Base-by-base conservation (phyloP, 2,797 vertebrate species). In the Sebastes nivosus region DNA sequence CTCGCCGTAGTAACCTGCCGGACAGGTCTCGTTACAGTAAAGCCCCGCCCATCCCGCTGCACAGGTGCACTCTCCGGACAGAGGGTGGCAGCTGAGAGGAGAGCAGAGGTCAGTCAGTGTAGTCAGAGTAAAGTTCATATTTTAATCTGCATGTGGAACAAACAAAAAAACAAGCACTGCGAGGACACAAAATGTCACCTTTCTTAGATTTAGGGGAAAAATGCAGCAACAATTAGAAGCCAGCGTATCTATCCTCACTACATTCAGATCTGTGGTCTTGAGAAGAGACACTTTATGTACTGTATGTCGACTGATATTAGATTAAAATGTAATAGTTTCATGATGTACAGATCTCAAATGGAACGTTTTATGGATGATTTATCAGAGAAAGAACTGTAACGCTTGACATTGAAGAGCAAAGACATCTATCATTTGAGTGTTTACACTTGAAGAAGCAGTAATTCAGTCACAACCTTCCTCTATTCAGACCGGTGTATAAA, bases 31-130 rank as follows among this genome's bases (percentile, higher is more conserved):
- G 0, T 98, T 98, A 91, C 98, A 99, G 94, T 96, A 97, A 11
- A 95, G 96, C 46, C 98, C 98, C 18, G 97, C 94, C 98, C 98
- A 99, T 63, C 98, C 98, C 0, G 97, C 95, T 34, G 93, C 95
- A 90, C 98, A 99, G 80, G 96, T 95, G 80, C 98, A 99, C 82
- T 97, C 97, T 70, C 98, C 98, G 3, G 98, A 97, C 85, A 99
- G 93, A 1, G 98, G 98, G 84, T 99, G 98, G 91, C 98, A 99
- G 92, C 98, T 99, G 72, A 46, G 54, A 61, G 58, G 65, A 61
- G 32, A 30, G 34, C 6, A 46, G 32, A 65, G 46, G 54, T 18
- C 6, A 8, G 29, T 25, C 12, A 25, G 25, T 16, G 6, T 10
- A n/a, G 34, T 36, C 22, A 24, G 20, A 5, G 16, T 10, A 9